Percentiles rank a stretch among this genome's conserved stretches.
phyloP scores from a whole-genome alignment of 2,113 vertebrate species.

The Lagopus muta region DNA sequence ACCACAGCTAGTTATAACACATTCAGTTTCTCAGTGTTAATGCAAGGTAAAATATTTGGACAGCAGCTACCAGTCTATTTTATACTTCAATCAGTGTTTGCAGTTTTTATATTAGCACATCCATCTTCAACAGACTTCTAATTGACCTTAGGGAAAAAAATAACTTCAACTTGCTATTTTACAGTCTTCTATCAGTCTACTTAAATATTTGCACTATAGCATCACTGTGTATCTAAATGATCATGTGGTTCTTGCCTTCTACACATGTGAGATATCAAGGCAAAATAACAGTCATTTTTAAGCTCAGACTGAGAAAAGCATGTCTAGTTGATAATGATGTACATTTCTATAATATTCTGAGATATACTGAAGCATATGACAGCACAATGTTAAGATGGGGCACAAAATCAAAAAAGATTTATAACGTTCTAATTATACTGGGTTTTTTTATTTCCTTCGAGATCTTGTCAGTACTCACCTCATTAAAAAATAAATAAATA shows the following conservation, averaged over 20 bases:
- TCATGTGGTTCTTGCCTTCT: neutral
- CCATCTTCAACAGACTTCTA: conserved; percentile 16
- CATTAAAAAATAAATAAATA: neutral
- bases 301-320: neutral
- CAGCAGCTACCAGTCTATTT: neutral
- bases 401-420: neutral
- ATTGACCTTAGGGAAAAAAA: neutral
- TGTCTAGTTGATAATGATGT: neutral
- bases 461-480: neutral
- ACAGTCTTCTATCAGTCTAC: neutral
- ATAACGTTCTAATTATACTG: neutral
- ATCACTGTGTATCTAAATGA: neutral
- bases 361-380: neutral
- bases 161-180: neutral
- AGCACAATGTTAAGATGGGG: neutral
- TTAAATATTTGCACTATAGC: conserved; percentile 43
- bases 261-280: neutral
- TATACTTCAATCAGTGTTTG: neutral
- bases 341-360: neutral
- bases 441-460: neutral
- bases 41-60: conserved; percentile 22
- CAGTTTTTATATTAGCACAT: conserved; percentile 10
- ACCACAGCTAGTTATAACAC: neutral
- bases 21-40: neutral
- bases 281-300: neutral